A percentile compares a stretch with the other conserved stretches of the same genome.
These are phyloP conservation scores for Pygocentrus nattereri DNA, from an alignment of 2,797 vertebrate species.

Conservation along the genomic window DNA sequence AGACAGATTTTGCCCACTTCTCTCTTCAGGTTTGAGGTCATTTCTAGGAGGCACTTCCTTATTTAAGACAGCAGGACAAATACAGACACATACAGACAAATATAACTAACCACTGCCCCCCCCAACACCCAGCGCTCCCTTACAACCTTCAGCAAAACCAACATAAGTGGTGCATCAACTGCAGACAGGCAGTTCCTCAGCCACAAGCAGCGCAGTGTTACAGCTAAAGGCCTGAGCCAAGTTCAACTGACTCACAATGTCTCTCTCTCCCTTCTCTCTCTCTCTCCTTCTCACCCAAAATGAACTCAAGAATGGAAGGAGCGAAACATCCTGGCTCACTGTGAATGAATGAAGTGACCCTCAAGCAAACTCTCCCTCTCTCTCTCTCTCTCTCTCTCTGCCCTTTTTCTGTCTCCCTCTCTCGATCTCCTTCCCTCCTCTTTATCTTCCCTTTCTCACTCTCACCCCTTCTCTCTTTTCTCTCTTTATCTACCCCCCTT, in stretches of 20 bases:
- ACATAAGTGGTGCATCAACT: no score
- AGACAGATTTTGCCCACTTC: no score
- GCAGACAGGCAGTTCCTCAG: not conserved
- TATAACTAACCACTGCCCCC: not conserved
- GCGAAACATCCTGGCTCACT: no score
- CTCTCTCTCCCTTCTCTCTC: not conserved
- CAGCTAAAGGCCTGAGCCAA: not conserved
- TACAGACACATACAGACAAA: constrained; percentile 25
- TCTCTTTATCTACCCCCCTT: not conserved
- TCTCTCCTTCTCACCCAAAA: not conserved
- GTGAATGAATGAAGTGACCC: not conserved
- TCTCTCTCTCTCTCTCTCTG: no score
- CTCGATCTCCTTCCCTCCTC: no score
- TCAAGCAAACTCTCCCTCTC: not conserved
- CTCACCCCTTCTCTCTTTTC: not conserved
- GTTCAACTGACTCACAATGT: not conserved
- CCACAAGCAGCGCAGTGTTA: not conserved
- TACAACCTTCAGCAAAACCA: not conserved
- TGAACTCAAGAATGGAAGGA: no score
- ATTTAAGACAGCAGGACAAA: not conserved
- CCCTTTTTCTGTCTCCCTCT: no score
- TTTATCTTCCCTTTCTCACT: not conserved
- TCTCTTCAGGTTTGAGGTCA: no score
- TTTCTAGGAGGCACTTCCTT: no score
- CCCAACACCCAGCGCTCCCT: not conserved